These are phyloP conservation scores for Sinotaia quadrata DNA, from an alignment of 2,888 invertebrate species.

Conservation along the genomic window DNA sequence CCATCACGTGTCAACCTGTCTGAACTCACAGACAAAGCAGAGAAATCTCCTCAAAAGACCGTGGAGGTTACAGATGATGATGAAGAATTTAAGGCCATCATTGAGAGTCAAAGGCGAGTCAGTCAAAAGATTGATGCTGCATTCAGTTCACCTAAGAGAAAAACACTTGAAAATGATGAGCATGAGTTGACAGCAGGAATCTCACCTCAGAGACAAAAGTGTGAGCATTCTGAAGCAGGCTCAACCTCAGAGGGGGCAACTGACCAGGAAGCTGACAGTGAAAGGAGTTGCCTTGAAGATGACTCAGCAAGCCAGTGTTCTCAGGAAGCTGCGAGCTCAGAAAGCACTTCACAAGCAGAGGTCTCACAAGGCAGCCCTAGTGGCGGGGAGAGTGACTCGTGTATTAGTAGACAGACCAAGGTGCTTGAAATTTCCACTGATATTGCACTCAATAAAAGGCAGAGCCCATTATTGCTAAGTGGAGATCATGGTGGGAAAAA, in stretches of 20 bases:
- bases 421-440: not conserved
- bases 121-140: not conserved
- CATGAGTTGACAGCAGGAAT: slow-evolving; percentile 1
- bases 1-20: slow-evolving; percentile 3
- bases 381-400: not conserved
- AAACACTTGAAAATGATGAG: no score
- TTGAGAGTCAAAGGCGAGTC: slow-evolving; percentile 28
- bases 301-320: slow-evolving; percentile 19
- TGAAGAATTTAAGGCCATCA: slow-evolving; percentile 31
- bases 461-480: not conserved
- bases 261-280: not conserved
- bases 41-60: slow-evolving; percentile 6
- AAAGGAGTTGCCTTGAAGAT: not conserved
- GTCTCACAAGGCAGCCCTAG: not conserved
- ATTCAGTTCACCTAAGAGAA: not conserved
- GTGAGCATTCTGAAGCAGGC: not conserved
- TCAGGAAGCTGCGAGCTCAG: not conserved
- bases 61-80: slow-evolving; percentile 28
- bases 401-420: no score
- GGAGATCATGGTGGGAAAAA: slow-evolving; percentile 26
- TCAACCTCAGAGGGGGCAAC: not conserved
- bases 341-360: not conserved
- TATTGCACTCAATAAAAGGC: not conserved
- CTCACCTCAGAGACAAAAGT: not conserved
- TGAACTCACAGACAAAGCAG: not conserved